These are phyloP conservation scores for Dasysyrphus albostriatus DNA, from an alignment of 2,888 invertebrate species.

Conservation along the genomic window DNA sequence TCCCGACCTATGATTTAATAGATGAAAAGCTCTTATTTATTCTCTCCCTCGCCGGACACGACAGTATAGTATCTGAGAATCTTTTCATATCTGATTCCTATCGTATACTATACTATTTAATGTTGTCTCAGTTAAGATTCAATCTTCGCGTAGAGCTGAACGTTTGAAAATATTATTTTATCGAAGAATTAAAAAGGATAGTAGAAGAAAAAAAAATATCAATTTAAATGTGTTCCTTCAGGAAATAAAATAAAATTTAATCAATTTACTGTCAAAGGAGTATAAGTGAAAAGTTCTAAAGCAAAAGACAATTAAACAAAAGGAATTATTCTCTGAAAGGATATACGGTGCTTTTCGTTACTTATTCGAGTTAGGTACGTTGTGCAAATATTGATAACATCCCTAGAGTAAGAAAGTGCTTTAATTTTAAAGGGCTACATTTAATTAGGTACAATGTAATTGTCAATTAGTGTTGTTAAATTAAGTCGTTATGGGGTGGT, in stretches of 20 bases:
- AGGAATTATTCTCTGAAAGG: slow-evolving; percentile 4
- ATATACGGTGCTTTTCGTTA: neutral
- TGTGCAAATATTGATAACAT: neutral
- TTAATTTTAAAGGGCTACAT: neutral
- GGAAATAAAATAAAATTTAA: slow-evolving; percentile 41
- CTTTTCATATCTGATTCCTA: slow-evolving; percentile 63
- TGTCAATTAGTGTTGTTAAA: neutral
- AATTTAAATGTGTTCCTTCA: neutral
- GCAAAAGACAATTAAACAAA: slow-evolving; percentile 1
- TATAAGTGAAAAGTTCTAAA: neutral
- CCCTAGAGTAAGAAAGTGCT: neutral
- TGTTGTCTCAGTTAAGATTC: slow-evolving; percentile 66
- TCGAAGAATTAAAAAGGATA: neutral
- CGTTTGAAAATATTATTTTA: slow-evolving; percentile 10
- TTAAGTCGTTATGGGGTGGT: neutral
- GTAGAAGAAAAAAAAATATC: neutral
- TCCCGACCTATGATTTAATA: slow-evolving; percentile 68
- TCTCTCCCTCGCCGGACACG: slow-evolving; percentile 46
- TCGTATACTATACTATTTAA: slow-evolving; percentile 42
- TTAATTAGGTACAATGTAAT: neutral
- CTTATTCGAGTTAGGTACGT: neutral
- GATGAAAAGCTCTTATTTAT: slow-evolving; percentile 57
- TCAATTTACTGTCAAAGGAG: slow-evolving; percentile 12
- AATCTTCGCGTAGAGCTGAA: slow-evolving; percentile 61
- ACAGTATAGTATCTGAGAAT: slow-evolving; percentile 46